phyloP scores from a whole-genome alignment of 2,113 vertebrate species.

The Girardinichthys multiradiatus region DNA sequence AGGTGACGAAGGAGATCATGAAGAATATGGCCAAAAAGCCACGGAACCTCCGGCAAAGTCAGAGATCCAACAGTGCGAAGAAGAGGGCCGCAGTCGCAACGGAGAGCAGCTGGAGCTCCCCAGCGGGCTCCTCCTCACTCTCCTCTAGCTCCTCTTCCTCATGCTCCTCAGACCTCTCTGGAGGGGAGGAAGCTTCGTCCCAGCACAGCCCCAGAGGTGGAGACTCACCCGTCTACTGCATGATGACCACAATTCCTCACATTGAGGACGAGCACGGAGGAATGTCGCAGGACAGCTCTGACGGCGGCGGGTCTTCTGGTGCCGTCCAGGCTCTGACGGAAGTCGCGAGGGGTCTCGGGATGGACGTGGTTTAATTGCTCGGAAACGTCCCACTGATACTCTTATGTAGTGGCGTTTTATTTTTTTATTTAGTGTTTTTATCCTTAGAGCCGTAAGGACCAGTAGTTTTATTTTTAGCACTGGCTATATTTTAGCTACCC shows the following conservation, averaged over 20 bases:
- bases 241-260: slow-evolving; percentile 77
- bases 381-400: slow-evolving; percentile 13
- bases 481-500: neutral
- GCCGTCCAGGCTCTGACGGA: slow-evolving; percentile 80
- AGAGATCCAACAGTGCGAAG: slow-evolving; percentile 44
- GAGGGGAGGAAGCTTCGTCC: slow-evolving; percentile 45
- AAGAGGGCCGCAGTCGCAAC: slow-evolving; percentile 42
- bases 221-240: slow-evolving; percentile 76
- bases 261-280: slow-evolving; percentile 62
- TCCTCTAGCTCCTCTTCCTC: slow-evolving; percentile 69
- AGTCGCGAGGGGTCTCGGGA: slow-evolving; percentile 82
- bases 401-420: neutral
- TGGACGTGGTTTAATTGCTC: slow-evolving; percentile 79
- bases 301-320: slow-evolving; percentile 58
- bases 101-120: slow-evolving; percentile 50
- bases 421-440: neutral
- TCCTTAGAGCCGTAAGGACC: neutral
- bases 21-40: slow-evolving; percentile 85
- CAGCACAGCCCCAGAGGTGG: slow-evolving; percentile 60
- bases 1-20: slow-evolving; percentile 84
- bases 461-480: neutral
- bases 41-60: slow-evolving; percentile 66
- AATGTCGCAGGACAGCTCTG: slow-evolving; percentile 40
- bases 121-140: slow-evolving; percentile 56
- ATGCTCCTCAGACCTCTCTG: slow-evolving; percentile 64